Evolutionary conservation across 2,113 vertebrate genomes (phyloP).

Genomic region (Microcebus jonahi): DNA sequence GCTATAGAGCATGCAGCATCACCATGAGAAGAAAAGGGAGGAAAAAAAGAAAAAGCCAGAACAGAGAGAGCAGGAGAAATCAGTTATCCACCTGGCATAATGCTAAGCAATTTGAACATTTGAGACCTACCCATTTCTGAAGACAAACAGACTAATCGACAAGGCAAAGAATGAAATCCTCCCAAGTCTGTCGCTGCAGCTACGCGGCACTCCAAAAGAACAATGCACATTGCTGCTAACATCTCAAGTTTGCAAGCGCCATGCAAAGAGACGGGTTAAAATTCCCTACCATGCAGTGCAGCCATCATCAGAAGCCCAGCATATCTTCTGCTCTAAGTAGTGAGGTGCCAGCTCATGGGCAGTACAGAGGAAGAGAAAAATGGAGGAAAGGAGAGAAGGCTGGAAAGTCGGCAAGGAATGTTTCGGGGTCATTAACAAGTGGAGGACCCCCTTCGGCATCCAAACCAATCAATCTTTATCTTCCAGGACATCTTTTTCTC

Average conservation of each 20-base stretch:
- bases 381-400: slow-evolving; percentile 82
- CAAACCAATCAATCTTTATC: slow-evolving; percentile 86
- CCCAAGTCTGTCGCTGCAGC: slow-evolving; percentile 80
- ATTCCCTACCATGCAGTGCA: slow-evolving; percentile 80
- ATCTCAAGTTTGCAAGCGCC: slow-evolving; percentile 77
- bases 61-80: slow-evolving; percentile 55
- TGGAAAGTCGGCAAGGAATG: slow-evolving; percentile 83
- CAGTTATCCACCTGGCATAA: slow-evolving; percentile 71
- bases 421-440: slow-evolving; percentile 84
- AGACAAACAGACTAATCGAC: slow-evolving; percentile 83
- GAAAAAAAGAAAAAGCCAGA: background rate
- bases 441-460: slow-evolving; percentile 82
- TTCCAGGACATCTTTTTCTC: slow-evolving; percentile 85
- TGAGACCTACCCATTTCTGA: slow-evolving; percentile 87
- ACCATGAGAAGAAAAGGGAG: background rate
- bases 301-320: slow-evolving; percentile 82
- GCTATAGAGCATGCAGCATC: slow-evolving; percentile 74
- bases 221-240: slow-evolving; percentile 81
- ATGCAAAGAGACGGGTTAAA: slow-evolving; percentile 72
- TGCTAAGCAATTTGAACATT: slow-evolving; percentile 70
- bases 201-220: slow-evolving; percentile 81
- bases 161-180: slow-evolving; percentile 81
- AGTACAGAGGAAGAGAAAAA: slow-evolving; percentile 84
- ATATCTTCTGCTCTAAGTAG: slow-evolving; percentile 81
- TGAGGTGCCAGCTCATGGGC: slow-evolving; percentile 80